These are phyloP conservation scores for Nephrotoma appendiculata DNA, from an alignment of 2,888 invertebrate genomes.

Conservation along the genomic window DNA sequence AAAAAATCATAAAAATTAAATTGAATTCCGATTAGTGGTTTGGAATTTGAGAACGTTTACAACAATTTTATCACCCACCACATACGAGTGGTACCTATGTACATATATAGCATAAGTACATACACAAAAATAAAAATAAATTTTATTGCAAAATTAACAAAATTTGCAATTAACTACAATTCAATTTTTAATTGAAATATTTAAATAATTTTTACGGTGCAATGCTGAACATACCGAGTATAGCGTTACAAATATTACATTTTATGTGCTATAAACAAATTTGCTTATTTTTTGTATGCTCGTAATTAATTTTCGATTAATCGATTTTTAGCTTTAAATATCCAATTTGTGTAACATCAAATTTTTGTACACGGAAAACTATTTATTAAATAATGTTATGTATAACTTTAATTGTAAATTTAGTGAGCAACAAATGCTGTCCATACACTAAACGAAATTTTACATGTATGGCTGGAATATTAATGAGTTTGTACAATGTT, in stretches of 20 bases:
- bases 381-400: neutral
- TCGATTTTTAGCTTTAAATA: neutral
- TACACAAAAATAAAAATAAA: neutral
- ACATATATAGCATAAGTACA: too few relatives aligned
- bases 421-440: too few relatives aligned
- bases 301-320: neutral
- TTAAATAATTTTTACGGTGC: neutral
- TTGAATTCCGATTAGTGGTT: neutral
- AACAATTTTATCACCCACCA: neutral
- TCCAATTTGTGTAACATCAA: neutral
- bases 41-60: neutral
- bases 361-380: too few relatives aligned
- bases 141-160: neutral
- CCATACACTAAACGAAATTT: too few relatives aligned
- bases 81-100: neutral
- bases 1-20: neutral
- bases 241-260: neutral
- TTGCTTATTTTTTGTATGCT: neutral
- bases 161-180: neutral
- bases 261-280: neutral
- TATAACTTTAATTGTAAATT: neutral
- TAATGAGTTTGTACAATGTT: too few relatives aligned
- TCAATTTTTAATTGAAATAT: neutral
- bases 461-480: too few relatives aligned
- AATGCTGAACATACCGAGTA: neutral